These are phyloP conservation scores for Cochlearius cochlearius DNA, from an alignment of 2,113 vertebrate genomes.

Conservation along the genomic window DNA sequence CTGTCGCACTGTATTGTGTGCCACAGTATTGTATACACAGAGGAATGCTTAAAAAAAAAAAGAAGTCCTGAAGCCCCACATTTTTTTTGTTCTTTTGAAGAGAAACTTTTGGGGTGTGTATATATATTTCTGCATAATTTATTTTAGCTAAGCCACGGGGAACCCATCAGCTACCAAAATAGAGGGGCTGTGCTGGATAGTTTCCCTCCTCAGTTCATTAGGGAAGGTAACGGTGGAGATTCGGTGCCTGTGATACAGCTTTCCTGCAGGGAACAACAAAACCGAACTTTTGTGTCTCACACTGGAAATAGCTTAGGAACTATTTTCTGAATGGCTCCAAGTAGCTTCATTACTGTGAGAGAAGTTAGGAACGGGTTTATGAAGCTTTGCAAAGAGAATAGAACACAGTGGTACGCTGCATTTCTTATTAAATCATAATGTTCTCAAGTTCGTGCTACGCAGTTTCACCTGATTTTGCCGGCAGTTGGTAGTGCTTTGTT, in stretches of 20 bases:
- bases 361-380: background rate
- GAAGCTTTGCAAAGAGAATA: background rate
- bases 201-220: background rate
- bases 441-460: background rate
- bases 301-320: background rate
- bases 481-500: background rate
- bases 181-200: background rate
- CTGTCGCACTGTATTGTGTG: conserved; percentile 55
- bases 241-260: background rate
- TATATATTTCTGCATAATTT: background rate
- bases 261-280: background rate
- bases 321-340: background rate
- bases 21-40: background rate
- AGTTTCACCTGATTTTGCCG: background rate
- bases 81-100: background rate
- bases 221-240: background rate
- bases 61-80: background rate
- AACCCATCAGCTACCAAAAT: background rate
- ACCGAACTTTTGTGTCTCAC: background rate
- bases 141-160: background rate
- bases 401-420: background rate
- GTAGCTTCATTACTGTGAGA: background rate
- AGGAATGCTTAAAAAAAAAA: background rate
- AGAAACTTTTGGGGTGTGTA: background rate
- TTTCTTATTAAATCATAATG: background rate